Base-by-base conservation (phyloP, 2,797 vertebrate species). In the Pygocentrus nattereri region DNA sequence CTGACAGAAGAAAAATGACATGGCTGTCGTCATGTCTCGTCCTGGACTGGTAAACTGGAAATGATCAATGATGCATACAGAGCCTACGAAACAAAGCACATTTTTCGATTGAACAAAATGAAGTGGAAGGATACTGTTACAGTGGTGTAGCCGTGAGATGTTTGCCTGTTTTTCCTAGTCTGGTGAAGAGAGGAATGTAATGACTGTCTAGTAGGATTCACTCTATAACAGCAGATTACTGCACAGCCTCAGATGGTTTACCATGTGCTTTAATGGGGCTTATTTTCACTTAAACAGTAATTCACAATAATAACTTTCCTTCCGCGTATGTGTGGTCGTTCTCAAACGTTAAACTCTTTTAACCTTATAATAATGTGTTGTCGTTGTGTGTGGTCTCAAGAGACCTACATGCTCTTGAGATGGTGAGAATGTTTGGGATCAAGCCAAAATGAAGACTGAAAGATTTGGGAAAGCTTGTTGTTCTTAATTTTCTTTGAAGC, bases 391-490 rank as follows among this genome's bases (percentile, higher is more conserved):
- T 25, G 59, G 65, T 68, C 79, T 62, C 81, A 31, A 77, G 44
- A n/a, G 82, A 15, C 34, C 30, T 70, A 38, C 62, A 19, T 19
- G 27, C 73, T 70, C 34, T 50, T 56, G 31, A 84, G 47, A 80
- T 49, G 30, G 15, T 69, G 79, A 34, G 71, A 76, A 81, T 67
- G 76, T 49, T 74, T 64, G 47, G 80, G 59, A 73, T 81, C 15
- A 4, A 27, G 31, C 52, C 59, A 64, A 72, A 73, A 71, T 79
- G 49, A 31, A 68, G 34, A 59, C 47, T 67, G 64, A 76, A 80
- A 80, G 59, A 62, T 30, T 79, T 18, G 47, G 19, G 77, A 78
- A 89, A 87, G 80, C 34, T 80, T 84, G 82, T 76, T 56, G 19
- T 58, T 73, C n/a, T 56, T 12, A 13, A 8, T 61, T 70, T 77